Percentiles rank a stretch among this genome's conserved stretches.
phyloP scores from a whole-genome alignment of 2,888 invertebrate species.

The Xanthostigma xanthostigma region DNA sequence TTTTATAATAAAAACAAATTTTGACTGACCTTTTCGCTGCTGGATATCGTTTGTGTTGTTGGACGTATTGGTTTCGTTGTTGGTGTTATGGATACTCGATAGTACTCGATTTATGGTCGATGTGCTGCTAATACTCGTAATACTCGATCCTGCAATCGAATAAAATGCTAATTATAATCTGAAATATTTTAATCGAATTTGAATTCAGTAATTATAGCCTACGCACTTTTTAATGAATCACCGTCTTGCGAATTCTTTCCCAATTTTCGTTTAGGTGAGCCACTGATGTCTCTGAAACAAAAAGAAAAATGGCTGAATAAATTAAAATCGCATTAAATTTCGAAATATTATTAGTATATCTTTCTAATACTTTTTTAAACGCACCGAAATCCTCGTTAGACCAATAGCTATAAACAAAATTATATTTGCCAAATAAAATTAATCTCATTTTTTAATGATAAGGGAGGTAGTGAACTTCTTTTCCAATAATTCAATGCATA shows the following conservation, averaged over 20 bases:
- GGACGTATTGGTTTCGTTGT: conserved; percentile 6
- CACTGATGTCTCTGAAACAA: conserved; percentile 45
- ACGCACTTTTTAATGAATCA: conserved; percentile 7
- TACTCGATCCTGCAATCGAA: conserved; percentile 12
- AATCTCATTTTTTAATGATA: too few relatives aligned
- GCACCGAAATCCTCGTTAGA: too few relatives aligned
- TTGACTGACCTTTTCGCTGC: too few relatives aligned
- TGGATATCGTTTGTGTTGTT: too few relatives aligned
- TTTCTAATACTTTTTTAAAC: too few relatives aligned
- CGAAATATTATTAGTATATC: too few relatives aligned
- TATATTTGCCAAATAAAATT: too few relatives aligned
- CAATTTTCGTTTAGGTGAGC: conserved; percentile 41
- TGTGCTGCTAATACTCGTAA: conserved; percentile 9
- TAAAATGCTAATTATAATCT: not conserved
- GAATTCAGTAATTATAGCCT: not conserved
- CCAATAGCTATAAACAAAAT: too few relatives aligned
- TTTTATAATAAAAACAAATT: too few relatives aligned
- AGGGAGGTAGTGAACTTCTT: too few relatives aligned
- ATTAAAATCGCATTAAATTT: not conserved
- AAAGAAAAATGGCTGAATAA: conserved; percentile 15
- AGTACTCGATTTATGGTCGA: conserved; percentile 6
- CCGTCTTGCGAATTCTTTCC: not conserved
- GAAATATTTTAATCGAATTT: too few relatives aligned
- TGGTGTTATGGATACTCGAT: conserved; percentile 2
- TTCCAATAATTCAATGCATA: too few relatives aligned